A percentile compares a stretch with the other conserved stretches of the same genome.
These are phyloP conservation scores for Cyprinodon tularosa DNA, from an alignment of 2,113 vertebrate species.

Conservation along the genomic window DNA sequence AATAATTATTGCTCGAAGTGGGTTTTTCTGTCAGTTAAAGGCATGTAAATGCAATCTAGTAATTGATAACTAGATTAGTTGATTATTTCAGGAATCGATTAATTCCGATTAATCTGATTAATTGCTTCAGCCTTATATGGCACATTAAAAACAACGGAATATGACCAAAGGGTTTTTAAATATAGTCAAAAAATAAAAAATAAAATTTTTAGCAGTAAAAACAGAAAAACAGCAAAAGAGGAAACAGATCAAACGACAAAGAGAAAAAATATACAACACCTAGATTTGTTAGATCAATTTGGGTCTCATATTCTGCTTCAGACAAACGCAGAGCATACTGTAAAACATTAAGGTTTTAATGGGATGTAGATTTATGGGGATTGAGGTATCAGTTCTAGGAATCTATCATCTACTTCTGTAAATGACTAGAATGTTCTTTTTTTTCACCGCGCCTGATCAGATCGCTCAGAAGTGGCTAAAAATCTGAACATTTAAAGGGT, in stretches of 20 bases:
- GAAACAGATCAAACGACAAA: background rate
- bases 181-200: background rate
- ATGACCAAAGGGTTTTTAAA: background rate
- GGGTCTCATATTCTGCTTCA: background rate
- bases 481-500: background rate
- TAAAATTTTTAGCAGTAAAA: background rate
- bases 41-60: too few relatives aligned
- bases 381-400: background rate
- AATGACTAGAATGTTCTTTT: background rate
- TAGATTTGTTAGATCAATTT: background rate
- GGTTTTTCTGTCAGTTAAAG: too few relatives aligned
- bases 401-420: background rate
- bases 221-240: background rate
- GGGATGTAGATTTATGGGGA: background rate
- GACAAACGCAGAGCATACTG: background rate
- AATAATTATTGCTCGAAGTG: too few relatives aligned
- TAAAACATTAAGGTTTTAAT: too few relatives aligned
- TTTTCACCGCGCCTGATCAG: background rate
- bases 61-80: too few relatives aligned
- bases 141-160: background rate
- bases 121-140: background rate
- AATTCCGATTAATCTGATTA: too few relatives aligned
- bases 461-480: background rate
- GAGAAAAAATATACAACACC: background rate
- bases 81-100: too few relatives aligned